A percentile compares a stretch with the other conserved stretches of the same genome.
phyloP scores from a whole-genome alignment of 2,888 invertebrate species.

The Pseudoips prasinana region DNA sequence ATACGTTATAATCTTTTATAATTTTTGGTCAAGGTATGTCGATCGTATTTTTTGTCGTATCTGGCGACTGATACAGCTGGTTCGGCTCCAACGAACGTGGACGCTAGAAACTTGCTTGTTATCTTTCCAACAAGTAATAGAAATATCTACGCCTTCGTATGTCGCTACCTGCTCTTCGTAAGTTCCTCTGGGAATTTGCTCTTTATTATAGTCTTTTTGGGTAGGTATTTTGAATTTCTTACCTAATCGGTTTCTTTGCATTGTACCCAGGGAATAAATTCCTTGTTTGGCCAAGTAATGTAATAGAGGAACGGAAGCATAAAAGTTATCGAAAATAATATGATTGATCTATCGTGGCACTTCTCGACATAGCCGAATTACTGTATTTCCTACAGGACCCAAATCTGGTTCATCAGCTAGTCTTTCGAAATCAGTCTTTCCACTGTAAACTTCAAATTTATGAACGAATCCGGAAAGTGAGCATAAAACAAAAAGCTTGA shows the following conservation, averaged over 20 bases:
- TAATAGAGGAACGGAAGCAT: conserved; percentile 32
- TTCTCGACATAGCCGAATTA: conserved; percentile 32
- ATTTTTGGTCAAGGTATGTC: conserved; percentile 30
- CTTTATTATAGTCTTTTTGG: conserved; percentile 37
- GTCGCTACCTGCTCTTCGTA: conserved; percentile 36
- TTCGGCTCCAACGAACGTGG: conserved; percentile 45
- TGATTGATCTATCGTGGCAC: conserved; percentile 37
- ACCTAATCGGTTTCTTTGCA: conserved; percentile 32
- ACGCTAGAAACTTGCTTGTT: conserved; percentile 45
- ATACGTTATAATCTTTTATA: conserved; percentile 31
- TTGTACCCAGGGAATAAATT: no score
- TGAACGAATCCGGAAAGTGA: no score
- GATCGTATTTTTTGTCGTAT: conserved; percentile 35
- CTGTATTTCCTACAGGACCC: conserved; percentile 35
- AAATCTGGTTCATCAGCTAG: conserved; percentile 38
- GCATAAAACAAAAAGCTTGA: conserved; percentile 42
- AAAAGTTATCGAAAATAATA: conserved; percentile 36
- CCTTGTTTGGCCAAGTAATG: no score
- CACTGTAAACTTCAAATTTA: conserved; percentile 34
- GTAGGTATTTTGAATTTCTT: conserved; percentile 37
- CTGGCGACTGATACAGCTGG: conserved; percentile 35
- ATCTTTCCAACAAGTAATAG: conserved; percentile 44
- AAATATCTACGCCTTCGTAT: conserved; percentile 34
- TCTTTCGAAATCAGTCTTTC: conserved; percentile 24
- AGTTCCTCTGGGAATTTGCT: conserved; percentile 35